phyloP scores from a whole-genome alignment of 2,113 vertebrate species.

The Vombatus ursinus region DNA sequence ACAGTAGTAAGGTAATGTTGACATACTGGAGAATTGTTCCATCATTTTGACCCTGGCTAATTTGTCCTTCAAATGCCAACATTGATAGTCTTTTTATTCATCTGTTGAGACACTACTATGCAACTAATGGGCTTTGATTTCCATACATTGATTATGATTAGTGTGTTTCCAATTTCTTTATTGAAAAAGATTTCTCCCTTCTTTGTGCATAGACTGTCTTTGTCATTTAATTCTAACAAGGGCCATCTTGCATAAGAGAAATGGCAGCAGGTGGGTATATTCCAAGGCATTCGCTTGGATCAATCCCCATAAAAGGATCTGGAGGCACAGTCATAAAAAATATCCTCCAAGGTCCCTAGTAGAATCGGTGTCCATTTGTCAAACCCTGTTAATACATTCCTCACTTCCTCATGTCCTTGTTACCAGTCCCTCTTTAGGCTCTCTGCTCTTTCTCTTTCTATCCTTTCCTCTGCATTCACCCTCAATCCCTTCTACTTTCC shows the following conservation, averaged over 20 bases:
- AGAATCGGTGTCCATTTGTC: not conserved
- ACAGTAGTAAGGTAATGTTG: not conserved
- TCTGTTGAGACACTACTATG: not conserved
- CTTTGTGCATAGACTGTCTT: not conserved
- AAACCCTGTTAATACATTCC: not conserved
- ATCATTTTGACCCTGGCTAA: slow-evolving; percentile 18
- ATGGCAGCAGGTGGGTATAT: not conserved
- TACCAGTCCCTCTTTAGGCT: not conserved
- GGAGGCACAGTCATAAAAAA: not conserved
- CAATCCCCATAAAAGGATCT: not conserved
- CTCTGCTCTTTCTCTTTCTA: not conserved
- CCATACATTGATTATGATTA: not conserved
- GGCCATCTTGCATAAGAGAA: not conserved
- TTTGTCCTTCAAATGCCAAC: not conserved
- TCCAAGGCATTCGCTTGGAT: not conserved
- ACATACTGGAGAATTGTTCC: slow-evolving; percentile 35
- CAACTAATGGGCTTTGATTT: not conserved
- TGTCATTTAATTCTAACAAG: not conserved
- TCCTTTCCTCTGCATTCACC: not conserved
- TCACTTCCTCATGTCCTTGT: not conserved
- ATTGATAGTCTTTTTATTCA: not conserved
- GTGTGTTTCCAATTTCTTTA: not conserved
- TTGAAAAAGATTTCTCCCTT: not conserved
- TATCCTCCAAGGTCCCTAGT: not conserved
- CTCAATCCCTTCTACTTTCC: not conserved